Evolutionary conservation across 2,113 vertebrate genomes (phyloP).

Genomic region (Chaetodon trifascialis): DNA sequence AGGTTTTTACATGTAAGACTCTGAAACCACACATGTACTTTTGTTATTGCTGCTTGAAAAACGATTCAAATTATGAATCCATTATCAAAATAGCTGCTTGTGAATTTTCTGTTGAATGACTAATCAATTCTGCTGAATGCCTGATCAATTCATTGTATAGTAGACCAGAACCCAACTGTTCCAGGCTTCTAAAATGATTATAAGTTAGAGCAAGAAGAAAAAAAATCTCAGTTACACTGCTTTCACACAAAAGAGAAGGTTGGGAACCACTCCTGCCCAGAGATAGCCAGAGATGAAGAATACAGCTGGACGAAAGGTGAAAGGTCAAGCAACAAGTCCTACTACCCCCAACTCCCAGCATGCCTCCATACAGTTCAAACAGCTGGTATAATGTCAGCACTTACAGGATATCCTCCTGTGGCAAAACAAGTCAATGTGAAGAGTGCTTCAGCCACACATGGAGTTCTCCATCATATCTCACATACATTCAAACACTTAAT

Average conservation of each 20-base stretch:
- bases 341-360: background rate
- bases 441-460: background rate
- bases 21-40: background rate
- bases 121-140: background rate
- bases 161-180: background rate
- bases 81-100: background rate
- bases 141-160: background rate
- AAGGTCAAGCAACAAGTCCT: constrained; percentile 38
- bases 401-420: constrained; percentile 7
- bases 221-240: background rate
- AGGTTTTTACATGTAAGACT: background rate
- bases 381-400: constrained; percentile 8
- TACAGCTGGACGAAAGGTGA: background rate
- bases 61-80: background rate
- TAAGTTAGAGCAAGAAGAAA: too few relatives aligned
- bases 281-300: background rate
- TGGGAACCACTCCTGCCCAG: background rate
- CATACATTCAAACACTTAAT: constrained; percentile 3
- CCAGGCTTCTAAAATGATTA: background rate
- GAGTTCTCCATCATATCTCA: background rate
- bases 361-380: background rate
- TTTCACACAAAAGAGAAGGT: background rate
- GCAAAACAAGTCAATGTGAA: constrained; percentile 37
- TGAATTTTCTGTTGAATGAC: background rate
- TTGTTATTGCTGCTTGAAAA: background rate